Evolutionary conservation across 2,888 invertebrate genomes (phyloP), one percentile per base, ranked within the genome.

Genomic region (Dicyrtoma fusca): DNA sequence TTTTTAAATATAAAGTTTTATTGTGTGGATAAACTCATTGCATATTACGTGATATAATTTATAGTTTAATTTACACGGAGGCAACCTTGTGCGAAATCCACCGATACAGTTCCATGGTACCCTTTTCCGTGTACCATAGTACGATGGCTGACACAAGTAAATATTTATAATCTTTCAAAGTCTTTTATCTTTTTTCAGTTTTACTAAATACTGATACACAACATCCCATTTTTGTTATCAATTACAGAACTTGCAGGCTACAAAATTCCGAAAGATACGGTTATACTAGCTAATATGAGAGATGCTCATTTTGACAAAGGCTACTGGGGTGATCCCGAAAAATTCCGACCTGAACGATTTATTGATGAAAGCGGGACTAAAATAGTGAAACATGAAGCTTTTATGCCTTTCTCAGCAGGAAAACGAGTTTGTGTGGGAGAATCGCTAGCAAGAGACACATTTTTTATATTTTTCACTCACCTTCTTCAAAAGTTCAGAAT

Each of bases 71-170:
- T 8, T 82, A 81, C 77, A 79, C 80, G 0, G 81, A 81, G 44
- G 82, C 83, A 2, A 80, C 79, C 0, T 71, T 82, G 21, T 79
- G 77, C 66, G 82, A 82, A 75, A 78, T 82, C 14, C 81, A 82
- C 55, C 74, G 82, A 11, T 81, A 77, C 74, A 80, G 81, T 55
- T 76, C 80, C 10, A 71, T 80, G 6, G 76, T 79, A 2, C 81
- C 81, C 0, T 75, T 80, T 53, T 75, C 78, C 6, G 78, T 81
- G 0, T 81, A 80, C 42, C 81, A 81, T 44, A 75, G 73, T 26
- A 78, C 79, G 2, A 42, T 74, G 21, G 75, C 74, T 13, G 74
- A 77, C 45, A 76, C 81, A 63, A 76, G 76, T 74, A 69, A 76
- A n/a, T n/a, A n/a, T n/a, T n/a, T n/a, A n/a, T n/a, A n/a, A n/a